These are phyloP conservation scores for Festucalex cinctus DNA, from an alignment of 2,113 vertebrate species.

Conservation along the genomic window DNA sequence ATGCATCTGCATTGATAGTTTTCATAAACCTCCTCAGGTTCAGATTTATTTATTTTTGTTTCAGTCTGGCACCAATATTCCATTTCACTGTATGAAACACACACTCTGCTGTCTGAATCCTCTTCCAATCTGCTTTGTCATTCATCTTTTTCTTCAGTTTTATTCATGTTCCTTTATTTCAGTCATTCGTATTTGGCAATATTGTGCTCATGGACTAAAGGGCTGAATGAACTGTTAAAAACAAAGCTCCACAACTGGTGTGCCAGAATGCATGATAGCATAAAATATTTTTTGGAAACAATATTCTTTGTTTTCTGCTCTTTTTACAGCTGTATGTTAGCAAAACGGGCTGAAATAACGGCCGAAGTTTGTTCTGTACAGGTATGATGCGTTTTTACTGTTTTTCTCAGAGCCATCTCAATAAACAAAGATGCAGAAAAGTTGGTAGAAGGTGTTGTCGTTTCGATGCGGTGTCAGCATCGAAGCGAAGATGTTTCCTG, in stretches of 20 bases:
- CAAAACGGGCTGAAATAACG: not conserved
- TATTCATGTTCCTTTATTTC: not conserved
- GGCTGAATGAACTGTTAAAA: conserved; percentile 3
- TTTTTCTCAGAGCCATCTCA: not conserved
- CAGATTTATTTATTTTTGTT: not conserved
- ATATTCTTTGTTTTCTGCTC: not conserved
- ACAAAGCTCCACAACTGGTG: not conserved
- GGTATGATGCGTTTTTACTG: not conserved
- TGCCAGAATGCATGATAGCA: not conserved
- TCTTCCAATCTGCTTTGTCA: not conserved
- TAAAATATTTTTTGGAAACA: not conserved
- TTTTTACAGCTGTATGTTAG: not conserved
- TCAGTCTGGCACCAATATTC: not conserved
- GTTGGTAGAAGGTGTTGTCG: not conserved
- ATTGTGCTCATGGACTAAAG: not conserved
- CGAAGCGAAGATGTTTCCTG: not conserved
- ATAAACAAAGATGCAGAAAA: conserved; percentile 1
- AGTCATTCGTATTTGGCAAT: not conserved
- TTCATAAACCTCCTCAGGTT: not conserved
- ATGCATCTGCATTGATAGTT: no score
- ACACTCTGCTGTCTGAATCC: not conserved
- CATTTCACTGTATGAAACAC: not conserved
- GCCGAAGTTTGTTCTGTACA: no score
- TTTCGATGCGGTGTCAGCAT: not conserved
- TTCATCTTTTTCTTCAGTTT: not conserved